Evolutionary conservation across 2,113 vertebrate genomes (phyloP), one percentile per base, ranked within the genome.

Genomic region (Marmota monax): DNA sequence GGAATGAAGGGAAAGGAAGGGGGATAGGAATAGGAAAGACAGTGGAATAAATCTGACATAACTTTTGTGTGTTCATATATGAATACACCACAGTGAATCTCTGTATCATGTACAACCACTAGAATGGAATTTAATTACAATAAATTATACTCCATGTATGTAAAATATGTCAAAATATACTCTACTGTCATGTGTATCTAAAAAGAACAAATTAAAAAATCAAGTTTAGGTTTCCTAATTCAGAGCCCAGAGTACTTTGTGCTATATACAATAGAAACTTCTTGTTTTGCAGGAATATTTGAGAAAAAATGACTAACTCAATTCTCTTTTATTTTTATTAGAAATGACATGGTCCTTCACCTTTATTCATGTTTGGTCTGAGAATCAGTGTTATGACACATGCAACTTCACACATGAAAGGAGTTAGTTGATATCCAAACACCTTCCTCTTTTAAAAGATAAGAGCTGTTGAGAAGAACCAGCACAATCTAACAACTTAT

Each of bases 221-320:
- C 69, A 80, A n/a, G 37, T 84, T 77, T 34, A 73, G 11, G 61
- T 53, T 69, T 32, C 42, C 39, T 69, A 16, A 63, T 70, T 70
- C 56, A 72, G n/a, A 94, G 7, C 6, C 42, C 32, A 90, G 25
- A 70, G 14, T 37, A 48, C 42, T 92, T 95, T 84, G 76, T 78
- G 17, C 18, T 63, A 4, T 4, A 34, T 45, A 63, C 37, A 4
- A 32, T n/a, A 72, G 14, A 17, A 37, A 76, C 16, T 73, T 83
- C 20, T 84, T 51, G 72, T 78, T 90, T 89, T 83, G 32, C 90
- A 92, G 53, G 34, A 80, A 80, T 90, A 79, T 65, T n/a, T 65
- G 9, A 12, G 48, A 23, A 18, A 90, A 88, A 23, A 45, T 58
- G 29, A 73, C 10, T 14, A 67, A 89, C 9, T 11, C 48, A 51